Evolutionary conservation across 1,140 invertebrate genomes (phyloP).

Genomic region (Probaryconus sp.): DNA sequence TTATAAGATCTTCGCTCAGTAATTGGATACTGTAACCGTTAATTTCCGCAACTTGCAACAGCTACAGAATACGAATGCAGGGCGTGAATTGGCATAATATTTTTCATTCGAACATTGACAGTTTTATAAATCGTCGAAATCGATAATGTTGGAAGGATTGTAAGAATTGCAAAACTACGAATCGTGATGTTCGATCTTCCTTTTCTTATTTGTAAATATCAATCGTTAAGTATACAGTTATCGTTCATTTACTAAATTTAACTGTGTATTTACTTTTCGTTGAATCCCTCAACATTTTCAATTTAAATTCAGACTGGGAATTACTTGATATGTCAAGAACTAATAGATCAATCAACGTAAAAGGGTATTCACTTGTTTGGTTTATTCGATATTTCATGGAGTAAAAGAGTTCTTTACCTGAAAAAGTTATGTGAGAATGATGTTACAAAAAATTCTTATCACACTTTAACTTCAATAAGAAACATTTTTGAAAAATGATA

Average conservation of each 20-base stretch:
- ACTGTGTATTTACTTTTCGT: background rate
- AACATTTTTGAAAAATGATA: too few species aligned
- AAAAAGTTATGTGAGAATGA: too few species aligned
- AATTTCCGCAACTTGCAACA: constrained; percentile 27
- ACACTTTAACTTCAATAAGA: too few species aligned
- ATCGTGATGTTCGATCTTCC: constrained; percentile 17
- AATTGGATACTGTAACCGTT: constrained; percentile 45
- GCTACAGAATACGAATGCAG: constrained; percentile 11
- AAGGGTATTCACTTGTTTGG: too few species aligned
- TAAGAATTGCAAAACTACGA: constrained; percentile 20
- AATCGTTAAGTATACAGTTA: background rate
- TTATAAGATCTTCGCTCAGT: constrained; percentile 32
- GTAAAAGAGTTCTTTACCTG: too few species aligned
- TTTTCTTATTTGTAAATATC: constrained; percentile 18
- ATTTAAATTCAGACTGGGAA: too few species aligned
- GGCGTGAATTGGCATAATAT: constrained; percentile 30
- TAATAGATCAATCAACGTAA: too few species aligned
- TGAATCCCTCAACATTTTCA: background rate
- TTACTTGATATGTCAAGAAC: too few species aligned
- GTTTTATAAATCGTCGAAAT: constrained; percentile 38
- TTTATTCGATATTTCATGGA: too few species aligned
- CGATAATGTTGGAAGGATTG: constrained; percentile 11
- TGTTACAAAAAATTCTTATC: too few species aligned
- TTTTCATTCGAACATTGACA: constrained; percentile 27
- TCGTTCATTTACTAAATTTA: background rate